These are phyloP conservation scores for Conus betulinus DNA, from an alignment of 1,140 invertebrate genomes.

Conservation along the genomic window DNA sequence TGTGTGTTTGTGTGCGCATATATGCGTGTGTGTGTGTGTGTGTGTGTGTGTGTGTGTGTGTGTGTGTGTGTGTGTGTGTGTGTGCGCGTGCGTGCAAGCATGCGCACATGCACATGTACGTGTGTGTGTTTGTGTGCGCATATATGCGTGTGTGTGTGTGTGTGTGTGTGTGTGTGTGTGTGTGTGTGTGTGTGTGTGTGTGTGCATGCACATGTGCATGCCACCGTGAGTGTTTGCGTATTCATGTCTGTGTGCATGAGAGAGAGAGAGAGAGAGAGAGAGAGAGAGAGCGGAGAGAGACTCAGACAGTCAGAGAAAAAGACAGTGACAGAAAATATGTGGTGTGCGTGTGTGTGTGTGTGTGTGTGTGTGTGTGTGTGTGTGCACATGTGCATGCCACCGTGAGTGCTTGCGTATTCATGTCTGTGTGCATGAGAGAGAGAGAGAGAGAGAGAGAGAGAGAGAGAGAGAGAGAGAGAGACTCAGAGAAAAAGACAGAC, in stretches of 20 bases:
- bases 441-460: too few relatives aligned
- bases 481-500: too few relatives aligned
- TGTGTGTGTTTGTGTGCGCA: neutral
- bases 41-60: too few relatives aligned
- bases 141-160: neutral
- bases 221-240: neutral
- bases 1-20: too few relatives aligned
- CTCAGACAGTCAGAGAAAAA: too few relatives aligned
- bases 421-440: neutral
- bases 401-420: neutral
- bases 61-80: too few relatives aligned
- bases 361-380: neutral
- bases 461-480: too few relatives aligned
- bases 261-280: neutral
- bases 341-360: too few relatives aligned
- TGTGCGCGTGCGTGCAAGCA: neutral
- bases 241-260: neutral
- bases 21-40: too few relatives aligned
- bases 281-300: neutral
- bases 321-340: too few relatives aligned
- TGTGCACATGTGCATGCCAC: neutral
- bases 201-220: neutral
- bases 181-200: slow-evolving; percentile 2
- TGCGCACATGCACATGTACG: neutral
- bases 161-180: neutral